These are phyloP conservation scores for Falcaria lacertinaria DNA, from an alignment of 2,888 invertebrate genomes.

Conservation along the genomic window DNA sequence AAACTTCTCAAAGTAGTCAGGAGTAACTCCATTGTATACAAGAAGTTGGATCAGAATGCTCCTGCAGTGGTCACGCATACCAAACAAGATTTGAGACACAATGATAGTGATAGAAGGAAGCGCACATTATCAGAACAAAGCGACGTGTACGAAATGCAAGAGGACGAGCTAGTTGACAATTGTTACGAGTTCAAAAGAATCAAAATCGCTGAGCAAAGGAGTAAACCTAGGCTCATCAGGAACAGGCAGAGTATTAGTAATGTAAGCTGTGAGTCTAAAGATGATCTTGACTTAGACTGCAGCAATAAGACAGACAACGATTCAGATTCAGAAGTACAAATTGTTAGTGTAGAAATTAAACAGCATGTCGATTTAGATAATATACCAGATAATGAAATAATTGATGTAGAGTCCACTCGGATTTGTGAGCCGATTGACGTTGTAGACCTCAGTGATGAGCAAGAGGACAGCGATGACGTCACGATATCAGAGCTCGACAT, in stretches of 20 bases:
- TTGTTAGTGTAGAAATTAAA: constrained; percentile 51
- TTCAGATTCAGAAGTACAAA: constrained; percentile 66
- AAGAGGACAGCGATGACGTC: constrained; percentile 42
- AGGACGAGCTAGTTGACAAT: constrained; percentile 61
- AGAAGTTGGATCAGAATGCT: constrained; percentile 50
- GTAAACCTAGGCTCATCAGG: constrained; percentile 61
- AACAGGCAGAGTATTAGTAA: constrained; percentile 47
- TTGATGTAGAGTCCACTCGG: constrained; percentile 50
- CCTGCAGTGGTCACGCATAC: constrained; percentile 28
- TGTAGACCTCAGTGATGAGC: constrained; percentile 62
- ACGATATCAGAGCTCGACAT: constrained; percentile 42
- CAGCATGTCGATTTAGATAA: constrained; percentile 35
- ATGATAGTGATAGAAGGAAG: constrained; percentile 50
- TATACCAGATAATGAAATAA: constrained; percentile 47
- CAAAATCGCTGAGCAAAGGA: constrained; percentile 48
- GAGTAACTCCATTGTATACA: constrained; percentile 69
- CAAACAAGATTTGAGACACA: constrained; percentile 39
- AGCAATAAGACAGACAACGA: constrained; percentile 44
- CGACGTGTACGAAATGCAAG: constrained; percentile 54
- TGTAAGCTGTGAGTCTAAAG: constrained; percentile 22
- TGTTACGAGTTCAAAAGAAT: constrained; percentile 66
- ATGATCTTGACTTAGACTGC: constrained; percentile 27
- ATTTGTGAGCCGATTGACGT: constrained; percentile 50
- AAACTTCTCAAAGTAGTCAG: constrained; percentile 71
- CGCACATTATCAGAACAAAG: constrained; percentile 62